A percentile compares a stretch with the other conserved stretches of the same genome.
Evolutionary conservation across 1,140 invertebrate genomes (phyloP).

Genomic region (Zaprionus inermis): DNA sequence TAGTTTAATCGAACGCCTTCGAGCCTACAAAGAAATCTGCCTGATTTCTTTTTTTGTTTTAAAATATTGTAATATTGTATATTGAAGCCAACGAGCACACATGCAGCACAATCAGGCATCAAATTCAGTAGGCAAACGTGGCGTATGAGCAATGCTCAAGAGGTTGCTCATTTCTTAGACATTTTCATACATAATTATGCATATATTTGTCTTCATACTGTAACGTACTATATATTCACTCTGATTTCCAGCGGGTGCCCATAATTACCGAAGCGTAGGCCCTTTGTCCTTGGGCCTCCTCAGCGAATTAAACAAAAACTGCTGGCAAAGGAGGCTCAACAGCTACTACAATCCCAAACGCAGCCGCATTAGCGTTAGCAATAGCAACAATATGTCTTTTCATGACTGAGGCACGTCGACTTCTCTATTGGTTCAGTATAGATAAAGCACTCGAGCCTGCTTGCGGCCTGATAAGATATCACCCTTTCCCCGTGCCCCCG

Average conservation of each 20-base stretch:
- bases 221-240: too few species aligned
- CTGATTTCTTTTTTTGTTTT: too few species aligned
- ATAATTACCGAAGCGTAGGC: not conserved
- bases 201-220: not conserved
- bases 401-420: constrained; percentile 1
- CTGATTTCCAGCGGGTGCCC: not conserved
- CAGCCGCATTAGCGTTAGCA: not conserved
- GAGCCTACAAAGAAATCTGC: not conserved
- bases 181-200: not conserved
- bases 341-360: not conserved
- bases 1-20: not conserved
- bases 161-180: not conserved
- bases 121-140: too few species aligned
- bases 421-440: constrained; percentile 16
- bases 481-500: not conserved
- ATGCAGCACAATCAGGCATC: not conserved
- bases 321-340: too few species aligned
- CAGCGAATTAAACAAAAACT: not conserved
- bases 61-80: too few species aligned
- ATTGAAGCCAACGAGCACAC: too few species aligned
- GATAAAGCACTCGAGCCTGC: constrained; percentile 32
- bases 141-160: not conserved
- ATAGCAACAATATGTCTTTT: constrained; percentile 7
- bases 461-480: constrained; percentile 43
- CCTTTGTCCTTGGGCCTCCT: not conserved